Evolutionary conservation across 2,797 vertebrate species (phyloP), one percentile per base, ranked within the genome.

Genomic region (Stomatorhinus walkeri): DNA sequence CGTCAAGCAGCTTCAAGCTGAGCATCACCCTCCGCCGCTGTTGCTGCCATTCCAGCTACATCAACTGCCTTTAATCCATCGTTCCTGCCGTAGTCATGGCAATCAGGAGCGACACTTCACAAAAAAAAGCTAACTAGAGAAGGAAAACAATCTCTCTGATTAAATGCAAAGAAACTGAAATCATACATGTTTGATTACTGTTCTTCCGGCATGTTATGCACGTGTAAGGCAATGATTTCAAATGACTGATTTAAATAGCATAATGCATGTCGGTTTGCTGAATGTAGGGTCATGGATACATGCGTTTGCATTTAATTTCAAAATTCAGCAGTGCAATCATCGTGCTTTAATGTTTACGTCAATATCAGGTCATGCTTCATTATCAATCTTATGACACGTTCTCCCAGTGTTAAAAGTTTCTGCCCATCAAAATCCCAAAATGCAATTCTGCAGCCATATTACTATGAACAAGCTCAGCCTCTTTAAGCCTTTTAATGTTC

Each of bases 1-100:
- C 68, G 16, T 28, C 52, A 52, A 85, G 89, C 85, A 89, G 85
- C 86, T 89, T 88, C 88, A 54, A 90, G 22, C 61, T 56, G 56
- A 87, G 79, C 22, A n/a, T 7, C 56, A 85, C 14, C 36, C 72
- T 68, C 12, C 12, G 12, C 28, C 12, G 4, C 76, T 46, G 48
- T 40, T 61, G 61, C 28, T 86, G 32, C 79, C 84, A 79, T 72
- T 87, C 40, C 28, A 22, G 19, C 56, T 89, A 87, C 68, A 61
- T 88, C 83, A 90, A 8, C 16, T 10, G 36, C 46, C 87, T 90
- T 88, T 46, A 88, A 88, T 90, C 40, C 88, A 16, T 9, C 52
- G 7, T 43, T 43, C 48, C 36, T 85, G 89, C 85, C 32, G n/a
- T 68, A 89, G 87, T 54, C 9, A 28, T 43, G 86, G 32, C 72